Percentiles rank a stretch among this genome's conserved stretches.
These are phyloP conservation scores for Scotopteryx bipunctaria DNA, from an alignment of 2,888 invertebrate species.

Conservation along the genomic window DNA sequence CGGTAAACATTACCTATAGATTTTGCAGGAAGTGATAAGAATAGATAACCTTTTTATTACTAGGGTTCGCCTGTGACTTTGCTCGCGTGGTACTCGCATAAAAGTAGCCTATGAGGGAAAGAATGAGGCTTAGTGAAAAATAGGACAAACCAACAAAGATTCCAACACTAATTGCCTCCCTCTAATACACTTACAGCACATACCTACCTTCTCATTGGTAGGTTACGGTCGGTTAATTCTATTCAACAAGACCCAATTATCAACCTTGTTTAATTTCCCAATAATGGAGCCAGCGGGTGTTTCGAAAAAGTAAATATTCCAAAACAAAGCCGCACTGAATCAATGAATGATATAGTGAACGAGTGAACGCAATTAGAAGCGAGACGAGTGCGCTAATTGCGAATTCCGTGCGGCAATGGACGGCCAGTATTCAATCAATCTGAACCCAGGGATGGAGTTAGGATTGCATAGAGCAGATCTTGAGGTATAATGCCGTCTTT, in stretches of 20 bases:
- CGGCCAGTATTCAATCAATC: conserved; percentile 54
- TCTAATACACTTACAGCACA: too few relatives aligned
- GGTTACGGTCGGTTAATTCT: too few relatives aligned
- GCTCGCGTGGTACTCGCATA: too few relatives aligned
- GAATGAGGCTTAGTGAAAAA: too few relatives aligned
- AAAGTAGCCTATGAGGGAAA: too few relatives aligned
- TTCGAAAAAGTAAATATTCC: conserved; percentile 43
- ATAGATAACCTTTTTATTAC: too few relatives aligned
- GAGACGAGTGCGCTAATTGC: conserved; percentile 61
- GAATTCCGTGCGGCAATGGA: conserved; percentile 54
- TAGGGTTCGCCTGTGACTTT: too few relatives aligned
- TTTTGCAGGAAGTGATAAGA: too few relatives aligned
- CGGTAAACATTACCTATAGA: too few relatives aligned
- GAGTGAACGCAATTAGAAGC: conserved; percentile 55
- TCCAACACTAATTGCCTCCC: too few relatives aligned
- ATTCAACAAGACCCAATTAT: not conserved
- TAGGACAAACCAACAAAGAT: too few relatives aligned
- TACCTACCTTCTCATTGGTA: too few relatives aligned
- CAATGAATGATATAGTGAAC: conserved; percentile 42
- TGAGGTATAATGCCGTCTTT: not conserved
- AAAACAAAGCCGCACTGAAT: conserved; percentile 44
- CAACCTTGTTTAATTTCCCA: not conserved
- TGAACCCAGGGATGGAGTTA: conserved; percentile 32
- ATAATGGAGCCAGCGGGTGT: conserved; percentile 8
- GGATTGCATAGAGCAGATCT: not conserved